These are phyloP conservation scores for Sylvia borin DNA, from an alignment of 2,797 vertebrate genomes.

Conservation along the genomic window DNA sequence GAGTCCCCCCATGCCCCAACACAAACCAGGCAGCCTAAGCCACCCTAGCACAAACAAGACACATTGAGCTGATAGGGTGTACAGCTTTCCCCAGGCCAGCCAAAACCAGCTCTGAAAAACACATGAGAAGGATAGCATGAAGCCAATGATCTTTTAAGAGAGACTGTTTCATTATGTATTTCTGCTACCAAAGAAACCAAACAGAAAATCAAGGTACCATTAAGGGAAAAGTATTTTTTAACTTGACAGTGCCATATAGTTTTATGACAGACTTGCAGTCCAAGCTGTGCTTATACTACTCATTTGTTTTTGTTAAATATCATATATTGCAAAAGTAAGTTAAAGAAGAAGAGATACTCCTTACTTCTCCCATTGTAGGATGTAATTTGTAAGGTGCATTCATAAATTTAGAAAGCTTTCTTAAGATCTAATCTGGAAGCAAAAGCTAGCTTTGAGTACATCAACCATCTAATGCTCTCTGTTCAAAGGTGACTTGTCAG, in stretches of 20 bases:
- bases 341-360: neutral
- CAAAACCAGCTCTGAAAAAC: neutral
- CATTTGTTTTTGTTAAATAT: neutral
- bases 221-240: neutral
- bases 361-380: neutral
- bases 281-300: neutral
- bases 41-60: neutral
- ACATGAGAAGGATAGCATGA: neutral
- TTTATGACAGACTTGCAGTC: neutral
- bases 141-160: neutral
- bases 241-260: neutral
- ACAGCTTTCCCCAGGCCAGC: neutral
- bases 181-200: neutral
- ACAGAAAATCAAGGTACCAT: neutral
- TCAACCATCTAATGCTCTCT: neutral
- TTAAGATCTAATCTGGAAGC: neutral
- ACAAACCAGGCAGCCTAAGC: neutral
- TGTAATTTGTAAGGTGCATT: neutral
- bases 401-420: neutral
- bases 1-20: neutral
- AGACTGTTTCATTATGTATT: neutral
- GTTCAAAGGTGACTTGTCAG: neutral
- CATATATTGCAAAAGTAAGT: neutral
- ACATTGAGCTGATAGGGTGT: neutral
- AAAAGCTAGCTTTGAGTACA: neutral